Percentiles rank a stretch among this genome's conserved stretches.
Evolutionary conservation across 2,797 vertebrate genomes (phyloP).

Genomic region (Dryobates pubescens): DNA sequence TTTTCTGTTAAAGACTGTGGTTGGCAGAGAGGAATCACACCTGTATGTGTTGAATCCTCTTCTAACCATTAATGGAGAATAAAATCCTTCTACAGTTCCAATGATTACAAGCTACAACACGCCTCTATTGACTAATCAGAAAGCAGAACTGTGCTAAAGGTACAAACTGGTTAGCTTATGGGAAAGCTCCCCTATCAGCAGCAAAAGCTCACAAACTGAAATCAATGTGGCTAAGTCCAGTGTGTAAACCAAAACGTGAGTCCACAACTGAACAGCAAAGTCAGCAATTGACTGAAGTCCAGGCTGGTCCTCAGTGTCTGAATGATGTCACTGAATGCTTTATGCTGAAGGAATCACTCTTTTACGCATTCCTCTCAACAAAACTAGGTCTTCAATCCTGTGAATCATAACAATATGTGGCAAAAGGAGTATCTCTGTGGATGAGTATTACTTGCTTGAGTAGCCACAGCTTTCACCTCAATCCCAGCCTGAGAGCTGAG

Average conservation of each 20-base stretch:
- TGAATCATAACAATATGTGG: not conserved
- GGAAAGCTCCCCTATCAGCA: not conserved
- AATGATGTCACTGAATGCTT: not conserved
- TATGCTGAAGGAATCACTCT: not conserved
- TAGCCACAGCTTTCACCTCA: not conserved
- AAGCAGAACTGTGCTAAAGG: not conserved
- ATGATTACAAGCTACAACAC: not conserved
- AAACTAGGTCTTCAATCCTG: not conserved
- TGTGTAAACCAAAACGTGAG: not conserved
- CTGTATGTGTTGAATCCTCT: not conserved
- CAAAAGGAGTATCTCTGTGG: not conserved
- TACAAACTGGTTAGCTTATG: not conserved
- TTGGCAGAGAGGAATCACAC: not conserved
- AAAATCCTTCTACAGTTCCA: not conserved
- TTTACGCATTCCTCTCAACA: not conserved
- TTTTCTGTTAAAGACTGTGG: not conserved
- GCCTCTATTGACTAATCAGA: not conserved
- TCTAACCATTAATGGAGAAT: not conserved
- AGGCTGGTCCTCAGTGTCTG: not conserved
- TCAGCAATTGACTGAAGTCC: not conserved
- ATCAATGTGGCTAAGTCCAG: not conserved
- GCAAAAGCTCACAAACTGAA: not conserved
- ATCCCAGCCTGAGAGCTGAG: not conserved
- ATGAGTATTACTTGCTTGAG: rapidly evolving
- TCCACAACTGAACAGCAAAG: not conserved